Conservation (phyloP, 1,140 invertebrate species). For the Eumeta japonica region DNA sequence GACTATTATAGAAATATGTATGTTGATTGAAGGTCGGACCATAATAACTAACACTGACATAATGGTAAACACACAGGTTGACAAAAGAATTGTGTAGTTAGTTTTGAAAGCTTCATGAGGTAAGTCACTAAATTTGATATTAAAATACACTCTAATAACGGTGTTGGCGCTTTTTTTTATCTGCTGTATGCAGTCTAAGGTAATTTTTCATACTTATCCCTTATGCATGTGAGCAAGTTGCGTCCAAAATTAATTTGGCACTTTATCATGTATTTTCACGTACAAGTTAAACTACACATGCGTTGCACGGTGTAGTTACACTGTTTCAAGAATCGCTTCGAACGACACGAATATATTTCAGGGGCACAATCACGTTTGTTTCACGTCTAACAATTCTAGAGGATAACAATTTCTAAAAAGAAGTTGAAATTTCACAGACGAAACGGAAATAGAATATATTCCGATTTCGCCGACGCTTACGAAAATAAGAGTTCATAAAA, state of each 20-base stretch:
- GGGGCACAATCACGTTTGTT: constrained; percentile 41
- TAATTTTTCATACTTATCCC: no score
- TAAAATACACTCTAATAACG: constrained; percentile 26
- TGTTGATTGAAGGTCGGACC: constrained; percentile 26
- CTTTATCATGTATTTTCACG: constrained; percentile 19
- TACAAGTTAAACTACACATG: no score
- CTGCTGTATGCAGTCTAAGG: constrained; percentile 27
- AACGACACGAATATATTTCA: constrained; percentile 32
- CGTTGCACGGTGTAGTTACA: constrained; percentile 31
- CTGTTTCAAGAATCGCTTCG: constrained; percentile 21
- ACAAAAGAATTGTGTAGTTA: constrained; percentile 29
- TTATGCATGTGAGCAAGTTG: constrained; percentile 36
- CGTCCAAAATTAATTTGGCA: constrained; percentile 52
- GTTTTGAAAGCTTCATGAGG: constrained; percentile 27
- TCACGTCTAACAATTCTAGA: constrained; percentile 30
- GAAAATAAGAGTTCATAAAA: constrained; percentile 74
- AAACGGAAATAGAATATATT: constrained; percentile 75
- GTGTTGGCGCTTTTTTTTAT: constrained; percentile 35
- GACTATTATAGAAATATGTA: constrained; percentile 24
- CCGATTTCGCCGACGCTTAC: constrained; percentile 77
- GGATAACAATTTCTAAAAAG: constrained; percentile 21
- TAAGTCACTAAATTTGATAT: constrained; percentile 28
- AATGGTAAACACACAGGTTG: constrained; percentile 20
- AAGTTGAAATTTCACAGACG: constrained; percentile 63
- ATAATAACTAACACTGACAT: constrained; percentile 28